Percentiles rank a stretch among this genome's conserved stretches.
Evolutionary conservation across 2,113 vertebrate species (phyloP).

Genomic region (Erythrolamprus reginae): DNA sequence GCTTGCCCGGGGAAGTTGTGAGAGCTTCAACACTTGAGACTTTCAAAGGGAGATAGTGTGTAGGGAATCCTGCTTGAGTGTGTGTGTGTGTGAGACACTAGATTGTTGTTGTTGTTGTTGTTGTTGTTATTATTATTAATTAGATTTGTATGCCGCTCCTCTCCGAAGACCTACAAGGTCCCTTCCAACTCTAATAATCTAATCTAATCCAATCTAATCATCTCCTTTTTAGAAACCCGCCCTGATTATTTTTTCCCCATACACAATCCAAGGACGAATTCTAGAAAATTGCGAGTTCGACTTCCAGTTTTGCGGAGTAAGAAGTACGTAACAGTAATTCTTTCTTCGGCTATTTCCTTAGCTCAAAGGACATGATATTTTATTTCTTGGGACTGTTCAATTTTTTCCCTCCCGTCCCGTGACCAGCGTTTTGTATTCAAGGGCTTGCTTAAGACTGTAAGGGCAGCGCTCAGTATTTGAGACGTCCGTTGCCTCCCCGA

Average conservation of each 20-base stretch:
- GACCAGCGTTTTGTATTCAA: neutral
- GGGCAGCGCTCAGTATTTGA: neutral
- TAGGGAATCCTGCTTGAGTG: no score
- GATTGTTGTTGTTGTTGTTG: no score
- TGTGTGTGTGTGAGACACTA: no score
- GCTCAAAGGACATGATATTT: neutral
- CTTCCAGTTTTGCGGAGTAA: neutral
- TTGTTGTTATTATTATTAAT: no score
- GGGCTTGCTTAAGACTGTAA: neutral
- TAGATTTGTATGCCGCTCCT: no score
- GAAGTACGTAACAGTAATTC: neutral
- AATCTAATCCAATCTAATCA: no score
- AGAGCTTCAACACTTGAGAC: no score
- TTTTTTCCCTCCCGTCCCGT: neutral
- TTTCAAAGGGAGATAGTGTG: no score
- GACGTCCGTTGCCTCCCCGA: neutral
- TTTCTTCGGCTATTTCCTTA: neutral
- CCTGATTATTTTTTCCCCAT: neutral
- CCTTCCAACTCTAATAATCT: no score
- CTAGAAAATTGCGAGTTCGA: neutral
- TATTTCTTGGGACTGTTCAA: neutral
- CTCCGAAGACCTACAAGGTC: no score
- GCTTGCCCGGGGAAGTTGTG: no score
- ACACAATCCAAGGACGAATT: neutral
- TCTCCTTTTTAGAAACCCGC: neutral